Conservation (phyloP, 1,140 invertebrate genomes). For the Trichonephila clavipes region DNA sequence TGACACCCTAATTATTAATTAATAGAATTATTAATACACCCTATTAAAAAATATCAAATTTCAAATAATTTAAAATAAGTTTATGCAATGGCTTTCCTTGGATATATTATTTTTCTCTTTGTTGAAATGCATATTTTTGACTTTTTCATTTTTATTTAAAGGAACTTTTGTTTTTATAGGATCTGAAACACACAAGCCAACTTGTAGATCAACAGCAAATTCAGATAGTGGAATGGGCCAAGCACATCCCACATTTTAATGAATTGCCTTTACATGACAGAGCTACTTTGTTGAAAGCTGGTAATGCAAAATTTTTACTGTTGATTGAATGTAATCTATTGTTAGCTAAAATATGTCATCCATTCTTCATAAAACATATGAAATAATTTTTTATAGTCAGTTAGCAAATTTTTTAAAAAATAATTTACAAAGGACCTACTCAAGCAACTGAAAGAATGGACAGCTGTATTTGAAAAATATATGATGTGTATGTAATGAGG, state of each 20-base stretch:
- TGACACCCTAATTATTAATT: no score
- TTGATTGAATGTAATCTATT: background rate
- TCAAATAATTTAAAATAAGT: no score
- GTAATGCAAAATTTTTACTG: constrained; percentile 7
- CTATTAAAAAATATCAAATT: no score
- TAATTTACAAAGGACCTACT: no score
- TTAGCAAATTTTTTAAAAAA: no score
- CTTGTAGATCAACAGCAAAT: constrained; percentile 94
- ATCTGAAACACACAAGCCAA: constrained; percentile 86
- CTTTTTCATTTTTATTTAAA: constrained; percentile 76
- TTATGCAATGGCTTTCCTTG: background rate
- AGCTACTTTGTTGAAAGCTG: constrained; percentile 90
- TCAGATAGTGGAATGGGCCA: constrained; percentile 98
- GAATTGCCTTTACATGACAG: constrained; percentile 95
- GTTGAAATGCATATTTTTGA: background rate
- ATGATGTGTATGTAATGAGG: no score
- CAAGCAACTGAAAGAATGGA: no score
- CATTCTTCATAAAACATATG: no score
- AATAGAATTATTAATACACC: no score
- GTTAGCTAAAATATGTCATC: no score
- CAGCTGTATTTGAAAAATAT: no score
- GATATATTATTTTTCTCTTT: background rate
- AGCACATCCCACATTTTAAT: constrained; percentile 95
- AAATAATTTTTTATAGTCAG: no score
- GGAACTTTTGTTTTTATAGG: constrained; percentile 72